Base-by-base conservation (phyloP, 1,140 invertebrate species). In the Chironomus striatipennis region DNA sequence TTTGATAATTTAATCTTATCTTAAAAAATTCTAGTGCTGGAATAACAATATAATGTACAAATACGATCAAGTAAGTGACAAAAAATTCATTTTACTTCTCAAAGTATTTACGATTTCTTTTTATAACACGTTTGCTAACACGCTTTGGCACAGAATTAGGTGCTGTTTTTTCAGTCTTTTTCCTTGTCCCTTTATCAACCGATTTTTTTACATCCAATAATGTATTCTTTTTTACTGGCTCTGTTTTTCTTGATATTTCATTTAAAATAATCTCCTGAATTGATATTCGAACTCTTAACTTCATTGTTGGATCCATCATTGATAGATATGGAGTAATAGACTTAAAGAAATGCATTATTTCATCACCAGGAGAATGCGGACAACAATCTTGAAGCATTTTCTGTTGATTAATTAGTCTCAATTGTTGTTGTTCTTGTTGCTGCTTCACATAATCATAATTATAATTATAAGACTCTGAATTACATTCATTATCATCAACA, bases 21-120 rank as follows among this genome's bases (percentile, higher is more conserved):
- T 8, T 15, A 47, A 10, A 15, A 47, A 47, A 9, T 57, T 57
- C n/a, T 57, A 57, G 47, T 85, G 83, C 76, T 86, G 85, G 83
- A 83, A 82, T 70, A 87, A 87, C 75, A 87, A 87, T 75, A 80
- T 87, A 18, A 76, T 87, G 65, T 87, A 84, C 77, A 81, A 81
- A 75, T 81, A 83, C 34, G 76, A 82, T 20, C 17, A 70, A 75
- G 78, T 79, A 76, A 77, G 73, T 64, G 74, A 73, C 67, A 67
- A 15, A 15, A 18, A 67, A 18, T 57, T 57, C n/a, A n/a, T 2
- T 57, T 57, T 57, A 57, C 47, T 57, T 57, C n/a, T n/a, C 10
- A n/a, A 57, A 57, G n/a, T 57, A 57, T 57, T 57, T 57, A 12
- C 47, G 47, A 57, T 57, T 57, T 57, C n/a, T 57, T n/a, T 57